Base-by-base conservation (phyloP, 1,140 invertebrate genomes). In the Neodiprion pinetum region DNA sequence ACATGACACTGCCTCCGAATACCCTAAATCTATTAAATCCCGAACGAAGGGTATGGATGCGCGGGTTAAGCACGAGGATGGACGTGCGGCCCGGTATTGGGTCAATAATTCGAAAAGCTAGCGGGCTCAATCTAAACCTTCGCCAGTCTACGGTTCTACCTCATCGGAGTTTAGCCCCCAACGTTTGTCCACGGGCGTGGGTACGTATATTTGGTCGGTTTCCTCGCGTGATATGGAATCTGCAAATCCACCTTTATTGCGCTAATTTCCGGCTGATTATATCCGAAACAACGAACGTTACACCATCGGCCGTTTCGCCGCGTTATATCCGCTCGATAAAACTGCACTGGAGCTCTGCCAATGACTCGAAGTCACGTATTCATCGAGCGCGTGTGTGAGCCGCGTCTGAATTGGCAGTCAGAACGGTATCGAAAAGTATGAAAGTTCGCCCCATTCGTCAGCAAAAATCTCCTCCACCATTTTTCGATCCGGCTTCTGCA, bases 191-290 rank as follows among this genome's bases (percentile, higher is more conserved):
- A 61, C n/a, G n/a, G 53, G 5, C 9, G 53, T 61, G 4, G 53
- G 53, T 61, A 61, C 5, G 28, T 61, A 17, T 61, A 61, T 61
- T 61, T 61, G 53, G 53, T 14, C 53, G 0, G 11, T 12, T 8
- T 17, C 53, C 53, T 61, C 53, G 53, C n/a, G 12, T 40, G 17
- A 71, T 40, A 40, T 50, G 48, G 48, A 71, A 49, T 71, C 23
- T 40, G 12, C 70, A 50, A 71, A 71, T 71, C 70, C n/a, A 40
- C 70, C 70, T 21, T 71, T 71, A 71, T 21, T 40, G 21, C 48
- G 48, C 70, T 49, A 23, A 40, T 71, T 21, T n/a, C 14, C 12
- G 70, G 48, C 70, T 71, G 48, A 71, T 71, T 71, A 71, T 71
- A 23, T 50, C 47, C 70, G 23, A 71, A 48, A 71, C 70, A 47